These are phyloP conservation scores for Macrosteles quadrilineatus DNA, from an alignment of 1,140 invertebrate species.

Conservation along the genomic window DNA sequence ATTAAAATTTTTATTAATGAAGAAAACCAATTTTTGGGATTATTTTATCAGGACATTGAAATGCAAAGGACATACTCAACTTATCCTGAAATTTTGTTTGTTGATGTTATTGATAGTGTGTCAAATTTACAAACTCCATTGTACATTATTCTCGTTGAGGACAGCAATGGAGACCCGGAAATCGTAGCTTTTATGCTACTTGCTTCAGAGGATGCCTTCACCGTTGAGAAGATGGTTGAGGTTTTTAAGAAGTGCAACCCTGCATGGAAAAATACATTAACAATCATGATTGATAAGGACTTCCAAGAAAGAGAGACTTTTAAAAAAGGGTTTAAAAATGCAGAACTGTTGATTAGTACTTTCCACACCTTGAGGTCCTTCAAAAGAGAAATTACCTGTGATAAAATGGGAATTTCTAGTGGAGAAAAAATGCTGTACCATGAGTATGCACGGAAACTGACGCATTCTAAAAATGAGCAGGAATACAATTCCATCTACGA, in stretches of 20 bases:
- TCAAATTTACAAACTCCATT: not conserved
- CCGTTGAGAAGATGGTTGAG: conserved; percentile 3
- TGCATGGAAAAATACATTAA: not conserved
- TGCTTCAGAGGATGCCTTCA: conserved; percentile 1
- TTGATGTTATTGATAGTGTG: not conserved
- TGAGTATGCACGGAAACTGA: conserved; percentile 8
- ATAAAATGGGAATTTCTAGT: conserved; percentile 11
- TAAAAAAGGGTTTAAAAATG: not conserved
- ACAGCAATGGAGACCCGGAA: conserved; percentile 10
- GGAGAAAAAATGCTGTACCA: not conserved
- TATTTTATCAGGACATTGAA: conserved; percentile 3
- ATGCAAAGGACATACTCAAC: not conserved
- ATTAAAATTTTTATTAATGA: conserved; percentile 7
- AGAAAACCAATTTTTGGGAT: conserved; percentile 3
- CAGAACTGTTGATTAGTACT: not conserved
- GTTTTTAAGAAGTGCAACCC: not conserved
- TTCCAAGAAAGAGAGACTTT: conserved; percentile 17
- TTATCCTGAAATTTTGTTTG: not conserved
- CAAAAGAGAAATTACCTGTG: conserved; percentile 15
- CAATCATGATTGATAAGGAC: conserved; percentile 9
- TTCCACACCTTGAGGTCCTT: conserved; percentile 8
- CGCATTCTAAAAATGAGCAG: not conserved
- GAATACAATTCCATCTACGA: not conserved
- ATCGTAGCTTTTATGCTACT: not conserved
- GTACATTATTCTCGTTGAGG: not conserved